Base-by-base conservation (phyloP, 2,113 vertebrate species). In the Neodontobutis hainanensis region DNA sequence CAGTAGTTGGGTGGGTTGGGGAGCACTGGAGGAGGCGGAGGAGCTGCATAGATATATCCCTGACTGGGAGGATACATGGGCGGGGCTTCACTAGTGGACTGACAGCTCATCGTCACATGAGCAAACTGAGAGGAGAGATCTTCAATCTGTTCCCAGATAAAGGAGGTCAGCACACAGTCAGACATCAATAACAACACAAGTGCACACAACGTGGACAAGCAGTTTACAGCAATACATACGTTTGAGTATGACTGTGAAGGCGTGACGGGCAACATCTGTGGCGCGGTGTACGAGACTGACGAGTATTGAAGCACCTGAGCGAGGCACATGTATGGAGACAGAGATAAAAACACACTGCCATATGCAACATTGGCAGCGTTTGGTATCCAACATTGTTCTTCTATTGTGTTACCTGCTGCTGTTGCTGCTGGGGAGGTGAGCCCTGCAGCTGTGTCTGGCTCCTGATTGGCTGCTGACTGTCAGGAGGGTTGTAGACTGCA, bases 401-500 rank as follows among this genome's bases (percentile, higher is more conserved):
- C 10, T 27, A 8, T 19, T 56, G 46, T 67, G 62, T 52, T 89
- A 96, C 96, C 95, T 96, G 96, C 73, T 90, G 90, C 64, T 78
- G 77, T 80, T 94, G 94, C 65, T 91, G 94, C 58, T 80, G 83
- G 55, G 81, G 27, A 11, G 82, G 74, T 3, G 85, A 65, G 61
- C 47, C 70, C 38, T 92, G 94, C 8, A 92, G 89, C 77, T 94
- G 95, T 45, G 92, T 77, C 53, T 94, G 83, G 68, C 87, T 92
- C 52, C 89, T 94, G 86, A 95, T 89, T 0, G 92, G 85, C 80
- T 96, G 96, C 82, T 96, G 95, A 47, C 84, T 90, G 11, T 86
- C 87, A 0, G 96, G 96, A 35, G 96, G 96, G 73, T 96, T 96
- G 90, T 99, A 99, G 81, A 98, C 93, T 60, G 94, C 96, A 3